Evolutionary conservation across 2,888 invertebrate genomes (phyloP), one percentile per base, ranked within the genome.

Genomic region (Pyrocoelia pectoralis): DNA sequence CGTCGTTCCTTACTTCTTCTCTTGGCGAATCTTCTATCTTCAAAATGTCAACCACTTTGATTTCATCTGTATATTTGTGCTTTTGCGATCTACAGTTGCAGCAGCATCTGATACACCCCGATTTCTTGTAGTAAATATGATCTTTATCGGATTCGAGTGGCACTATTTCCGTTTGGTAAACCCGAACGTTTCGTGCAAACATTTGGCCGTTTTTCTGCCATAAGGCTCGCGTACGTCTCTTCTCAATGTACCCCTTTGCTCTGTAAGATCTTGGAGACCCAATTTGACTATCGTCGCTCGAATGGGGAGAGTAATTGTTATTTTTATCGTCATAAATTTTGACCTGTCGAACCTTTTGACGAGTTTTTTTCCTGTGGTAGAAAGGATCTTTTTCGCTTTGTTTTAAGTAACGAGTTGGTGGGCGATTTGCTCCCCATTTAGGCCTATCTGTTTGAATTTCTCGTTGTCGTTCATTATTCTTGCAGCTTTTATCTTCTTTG

Each of bases 331-430:
- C 83, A 66, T 82, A 83, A 2, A 79, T 77, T 65, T 83, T 82
- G 6, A 77, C 72, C 52, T 80, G 82, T 62, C 89, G 85, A 68
- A 87, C 84, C 77, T 88, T 87, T 74, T 88, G 86, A 13, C 89
- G 83, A 56, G 89, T 81, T 79, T 91, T 90, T 66, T 88, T 83
- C 76, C 89, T 86, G 78, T 89, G 89, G 73, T 93, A 93, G 77
- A 92, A 88, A 0, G 93, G 93, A 83, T 95, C 95, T 74, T 94
- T 92, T 78, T 95, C 95, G 75, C 94, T 94, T 81, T 95, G 94
- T 76, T 94, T 94, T 63, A 94, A 86, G 76, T 94, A 95, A 73
- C 93, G 89, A 8, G 91, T 91, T 17, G 89, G 89, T 3, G 94
- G 93, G 68, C 89, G 84, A 72, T 90, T 91, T 1, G 88, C 91